Base-by-base conservation (phyloP, 92 coral and sea anemone genomes). In the Galaxea fascicularis region DNA sequence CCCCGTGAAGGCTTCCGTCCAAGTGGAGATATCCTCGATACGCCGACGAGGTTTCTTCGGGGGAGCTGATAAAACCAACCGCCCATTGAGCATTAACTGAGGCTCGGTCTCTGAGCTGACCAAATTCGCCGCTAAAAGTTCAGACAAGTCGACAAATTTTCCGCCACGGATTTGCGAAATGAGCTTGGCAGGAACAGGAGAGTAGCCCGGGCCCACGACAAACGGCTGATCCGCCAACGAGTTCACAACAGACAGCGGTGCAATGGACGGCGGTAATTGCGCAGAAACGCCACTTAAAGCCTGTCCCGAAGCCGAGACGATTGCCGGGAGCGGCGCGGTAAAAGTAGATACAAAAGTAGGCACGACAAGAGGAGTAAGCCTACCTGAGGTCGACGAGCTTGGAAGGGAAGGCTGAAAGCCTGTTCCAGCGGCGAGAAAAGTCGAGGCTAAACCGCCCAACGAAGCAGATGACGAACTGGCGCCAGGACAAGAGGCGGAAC, bases 111-210 rank as follows among this genome's bases (percentile, higher is more conserved):
- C 25, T 11, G 70, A 70, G 59, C 72, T 73, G 72, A 60, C 71
- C 20, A 58, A 47, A 6, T 79, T 79, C 1, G 71, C 14, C 10
- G 44, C 71, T 27, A 79, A 57, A 21, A 66, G 85, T 51, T 79
- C 75, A n/a, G 46, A 62, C 53, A 79, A 57, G 14, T 79, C 35
- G 52, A 79, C 35, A 21, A 58, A 79, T 57, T 79, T 79, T n/a
- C 76, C 75, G 53, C 65, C 11, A 7, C 0, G 64, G 47, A 80
- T 80, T 26, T 53, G 64, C 2, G 22, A 7, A 9, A 68, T 68
- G 20, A 45, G 72, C 49, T 80, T 80, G 44, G 65, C 46, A 29
- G 85, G 85, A 4, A 77, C 54, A 0, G 82, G 82, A 4, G 74
- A 68, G 10, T 17, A 68, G 21, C 53, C 52, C 0, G 28, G 29